Conservation (phyloP, 2,888 invertebrate genomes). For the Eupithecia insigniata region DNA sequence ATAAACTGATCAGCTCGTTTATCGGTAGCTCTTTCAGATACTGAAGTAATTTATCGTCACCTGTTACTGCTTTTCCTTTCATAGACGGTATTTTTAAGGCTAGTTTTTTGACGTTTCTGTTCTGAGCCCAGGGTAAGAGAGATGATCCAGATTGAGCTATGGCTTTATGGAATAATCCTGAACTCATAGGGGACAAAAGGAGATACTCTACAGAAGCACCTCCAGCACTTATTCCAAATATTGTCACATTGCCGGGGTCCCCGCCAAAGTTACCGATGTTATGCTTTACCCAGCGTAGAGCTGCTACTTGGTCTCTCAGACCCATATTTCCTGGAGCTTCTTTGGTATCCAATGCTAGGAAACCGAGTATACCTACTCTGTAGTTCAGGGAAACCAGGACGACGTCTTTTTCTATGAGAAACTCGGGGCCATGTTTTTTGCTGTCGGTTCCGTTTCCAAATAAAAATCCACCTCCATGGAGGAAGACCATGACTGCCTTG, state of each 20-base stretch:
- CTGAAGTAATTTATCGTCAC: constrained; percentile 60
- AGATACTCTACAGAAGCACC: constrained; percentile 77
- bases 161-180: constrained; percentile 81
- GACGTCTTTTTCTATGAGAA: constrained; percentile 71
- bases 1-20: constrained; percentile 62
- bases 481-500: constrained; percentile 76
- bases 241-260: constrained; percentile 76
- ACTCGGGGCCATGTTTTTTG: constrained; percentile 71
- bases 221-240: constrained; percentile 83
- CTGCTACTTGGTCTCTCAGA: constrained; percentile 80
- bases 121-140: constrained; percentile 77
- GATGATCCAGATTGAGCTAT: constrained; percentile 83
- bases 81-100: constrained; percentile 62
- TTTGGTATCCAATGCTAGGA: constrained; percentile 68
- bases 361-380: constrained; percentile 76
- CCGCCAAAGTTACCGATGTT: constrained; percentile 80
- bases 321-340: constrained; percentile 81
- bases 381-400: constrained; percentile 76
- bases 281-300: constrained; percentile 79
- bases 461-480: constrained; percentile 79
- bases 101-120: constrained; percentile 54
- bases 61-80: constrained; percentile 53
- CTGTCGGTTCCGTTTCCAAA: constrained; percentile 75
- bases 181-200: constrained; percentile 70
- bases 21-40: constrained; percentile 63